Conservation (phyloP, 2,113 vertebrate genomes). For the Formicarius rufipectus region DNA sequence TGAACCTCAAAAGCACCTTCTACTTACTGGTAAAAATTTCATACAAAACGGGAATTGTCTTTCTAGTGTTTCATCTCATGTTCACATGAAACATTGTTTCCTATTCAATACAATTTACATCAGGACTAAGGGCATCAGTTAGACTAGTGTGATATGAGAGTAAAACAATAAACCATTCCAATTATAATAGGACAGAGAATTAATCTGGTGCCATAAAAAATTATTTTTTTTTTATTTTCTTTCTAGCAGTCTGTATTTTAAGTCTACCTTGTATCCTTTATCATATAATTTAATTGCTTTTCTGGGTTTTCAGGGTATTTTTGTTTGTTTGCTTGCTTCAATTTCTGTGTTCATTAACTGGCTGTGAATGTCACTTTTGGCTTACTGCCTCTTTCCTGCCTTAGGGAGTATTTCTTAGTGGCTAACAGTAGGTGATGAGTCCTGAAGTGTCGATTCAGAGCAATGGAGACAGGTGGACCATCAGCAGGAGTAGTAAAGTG, state of each 20-base stretch:
- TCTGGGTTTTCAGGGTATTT: not conserved
- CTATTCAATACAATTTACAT: not conserved
- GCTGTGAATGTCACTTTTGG: not conserved
- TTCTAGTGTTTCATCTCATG: not conserved
- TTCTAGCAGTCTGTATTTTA: not conserved
- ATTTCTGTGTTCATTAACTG: constrained; percentile 1
- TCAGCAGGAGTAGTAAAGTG: constrained; percentile 20
- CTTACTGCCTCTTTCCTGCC: constrained; percentile 21
- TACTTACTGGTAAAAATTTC: not conserved
- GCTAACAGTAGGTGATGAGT: constrained; percentile 11
- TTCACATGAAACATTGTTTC: not conserved
- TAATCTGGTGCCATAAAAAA: not conserved
- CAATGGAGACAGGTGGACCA: not conserved
- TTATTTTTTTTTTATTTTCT: not conserved
- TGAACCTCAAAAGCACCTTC: not conserved
- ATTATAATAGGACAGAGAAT: not conserved
- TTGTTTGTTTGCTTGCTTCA: not conserved
- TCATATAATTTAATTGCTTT: not conserved
- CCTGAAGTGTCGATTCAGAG: not conserved
- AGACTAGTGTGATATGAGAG: not conserved
- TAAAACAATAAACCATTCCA: not conserved
- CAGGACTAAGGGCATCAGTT: not conserved
- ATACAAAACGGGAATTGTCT: not conserved
- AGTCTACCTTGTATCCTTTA: not conserved
- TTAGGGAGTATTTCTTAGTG: not conserved